Evolutionary conservation across 2,113 vertebrate species (phyloP), one percentile per base, ranked within the genome.

Genomic region (Cathartes aura): DNA sequence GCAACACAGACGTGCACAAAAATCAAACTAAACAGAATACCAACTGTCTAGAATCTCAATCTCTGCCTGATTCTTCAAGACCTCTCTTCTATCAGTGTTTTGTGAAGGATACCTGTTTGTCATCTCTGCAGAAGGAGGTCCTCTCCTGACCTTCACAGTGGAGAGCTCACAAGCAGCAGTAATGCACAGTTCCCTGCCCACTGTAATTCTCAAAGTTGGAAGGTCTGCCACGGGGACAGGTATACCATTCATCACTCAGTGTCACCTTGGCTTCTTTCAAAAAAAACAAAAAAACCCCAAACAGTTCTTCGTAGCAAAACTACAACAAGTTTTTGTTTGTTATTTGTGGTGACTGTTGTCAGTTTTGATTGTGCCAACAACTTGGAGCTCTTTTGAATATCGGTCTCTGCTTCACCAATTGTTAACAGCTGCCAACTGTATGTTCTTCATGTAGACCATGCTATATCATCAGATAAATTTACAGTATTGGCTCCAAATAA

Each of bases 151-250:
- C 38, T 84, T 63, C 43, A 17, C 7, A 62, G 18, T 45, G 15
- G 19, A 58, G 53, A 63, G 12, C 22, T 83, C 29, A 11, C 10
- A 27, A 42, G 59, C 24, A 70, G 43, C 40, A 71, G 47, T 47
- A 43, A 38, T 47, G 17, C 52, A 38, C 20, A 16, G 27, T 87
- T 68, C 34, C 56, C 40, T 82, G 52, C 23, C 30, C 30, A 6
- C n/a, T 62, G 21, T 12, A 56, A n/a, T 16, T 62, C 38, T 80
- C 27, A 58, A 43, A 80, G 14, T 32, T 68, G 26, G 42, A 80
- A 75, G 24, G 15, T 67, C 43, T 72, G 59, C 58, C 0, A 0
- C 26, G 21, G 48, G 26, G 12, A 55, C 30, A 66, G 15, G 30
- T 12, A 8, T 32, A 38, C 24, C 15, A 29, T 20, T 75, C 52